phyloP scores from a whole-genome alignment of 2,113 vertebrate genomes.

The Psilopogon haemacephalus region DNA sequence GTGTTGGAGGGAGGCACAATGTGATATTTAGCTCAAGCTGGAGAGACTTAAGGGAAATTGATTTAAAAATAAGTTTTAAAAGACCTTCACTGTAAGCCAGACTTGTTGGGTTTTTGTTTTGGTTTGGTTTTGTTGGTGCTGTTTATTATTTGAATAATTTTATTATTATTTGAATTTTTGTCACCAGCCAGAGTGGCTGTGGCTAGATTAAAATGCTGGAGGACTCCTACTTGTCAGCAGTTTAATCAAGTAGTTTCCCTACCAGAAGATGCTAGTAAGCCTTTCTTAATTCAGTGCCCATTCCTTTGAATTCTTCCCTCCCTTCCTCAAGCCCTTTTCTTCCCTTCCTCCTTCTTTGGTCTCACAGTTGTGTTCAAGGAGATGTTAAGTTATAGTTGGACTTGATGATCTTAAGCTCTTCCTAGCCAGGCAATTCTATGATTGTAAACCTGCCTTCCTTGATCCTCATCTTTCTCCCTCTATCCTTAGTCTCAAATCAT shows the following conservation, averaged over 20 bases:
- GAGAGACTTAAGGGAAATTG: not conserved
- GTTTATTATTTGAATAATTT: not conserved
- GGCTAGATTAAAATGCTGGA: not conserved
- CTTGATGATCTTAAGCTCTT: too few relatives aligned
- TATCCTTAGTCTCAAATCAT: not conserved
- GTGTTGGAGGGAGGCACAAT: not conserved
- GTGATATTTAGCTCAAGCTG: not conserved
- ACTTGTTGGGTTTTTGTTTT: not conserved
- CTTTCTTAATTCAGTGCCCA: not conserved
- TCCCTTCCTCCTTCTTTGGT: too few relatives aligned
- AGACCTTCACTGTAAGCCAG: not conserved
- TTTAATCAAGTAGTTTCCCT: not conserved
- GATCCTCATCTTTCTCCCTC: not conserved
- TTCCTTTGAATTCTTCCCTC: not conserved
- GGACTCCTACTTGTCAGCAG: not conserved
- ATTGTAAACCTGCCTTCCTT: not conserved
- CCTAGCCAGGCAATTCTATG: too few relatives aligned
- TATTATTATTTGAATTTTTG: not conserved
- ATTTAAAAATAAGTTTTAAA: not conserved
- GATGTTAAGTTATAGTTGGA: too few relatives aligned
- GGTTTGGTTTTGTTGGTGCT: not conserved
- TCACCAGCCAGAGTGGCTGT: rapidly evolving
- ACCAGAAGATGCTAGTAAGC: not conserved
- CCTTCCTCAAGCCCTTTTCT: not conserved
- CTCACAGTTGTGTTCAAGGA: too few relatives aligned